Conservation (phyloP, 2,113 vertebrate genomes). For the Axis porcinus region DNA sequence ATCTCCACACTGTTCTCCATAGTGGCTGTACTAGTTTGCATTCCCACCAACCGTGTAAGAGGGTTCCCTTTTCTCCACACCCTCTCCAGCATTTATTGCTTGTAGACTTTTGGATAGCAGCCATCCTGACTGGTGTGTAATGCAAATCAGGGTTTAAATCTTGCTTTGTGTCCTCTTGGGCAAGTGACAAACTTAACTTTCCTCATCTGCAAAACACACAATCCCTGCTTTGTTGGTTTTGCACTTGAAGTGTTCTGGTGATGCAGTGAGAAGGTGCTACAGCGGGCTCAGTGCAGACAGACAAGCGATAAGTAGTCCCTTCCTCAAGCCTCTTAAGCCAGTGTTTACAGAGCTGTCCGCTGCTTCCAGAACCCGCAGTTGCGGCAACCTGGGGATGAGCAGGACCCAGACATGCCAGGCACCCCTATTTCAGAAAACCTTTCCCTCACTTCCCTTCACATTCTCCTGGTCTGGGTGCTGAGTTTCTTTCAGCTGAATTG, state of each 20-base stretch:
- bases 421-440: neutral
- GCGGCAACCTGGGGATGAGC: neutral
- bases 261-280: neutral
- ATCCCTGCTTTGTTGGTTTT: neutral
- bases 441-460: accelerated
- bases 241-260: neutral
- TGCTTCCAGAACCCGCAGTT: neutral
- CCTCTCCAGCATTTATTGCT: too few species aligned
- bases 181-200: neutral
- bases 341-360: neutral
- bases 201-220: neutral
- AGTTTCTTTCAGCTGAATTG: neutral
- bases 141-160: neutral
- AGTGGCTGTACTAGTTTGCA: too few species aligned
- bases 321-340: neutral
- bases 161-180: neutral
- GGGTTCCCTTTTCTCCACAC: too few species aligned
- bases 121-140: too few species aligned
- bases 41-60: too few species aligned
- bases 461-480: neutral
- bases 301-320: neutral
- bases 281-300: neutral
- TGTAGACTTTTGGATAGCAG: too few species aligned
- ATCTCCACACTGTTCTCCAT: too few species aligned
- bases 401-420: neutral